A percentile compares a stretch with the other conserved stretches of the same genome.
Conservation (phyloP, 2,113 vertebrate species). For the Mormyrus iriodes region DNA sequence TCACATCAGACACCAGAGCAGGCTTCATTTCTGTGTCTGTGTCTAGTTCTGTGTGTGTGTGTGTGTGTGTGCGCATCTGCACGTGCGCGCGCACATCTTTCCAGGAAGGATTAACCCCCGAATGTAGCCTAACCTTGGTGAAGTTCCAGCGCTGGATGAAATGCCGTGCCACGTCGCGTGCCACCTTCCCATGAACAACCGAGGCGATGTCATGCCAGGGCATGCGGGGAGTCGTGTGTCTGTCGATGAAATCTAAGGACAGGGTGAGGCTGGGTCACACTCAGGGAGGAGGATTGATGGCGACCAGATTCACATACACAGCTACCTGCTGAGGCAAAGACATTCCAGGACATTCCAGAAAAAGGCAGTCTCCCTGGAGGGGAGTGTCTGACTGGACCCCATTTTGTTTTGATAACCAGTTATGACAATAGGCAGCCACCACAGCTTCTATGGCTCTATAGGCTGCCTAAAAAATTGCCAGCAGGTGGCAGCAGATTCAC, state of each 20-base stretch:
- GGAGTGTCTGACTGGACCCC: background rate
- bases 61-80: too few species aligned
- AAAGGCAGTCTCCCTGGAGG: background rate
- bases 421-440: background rate
- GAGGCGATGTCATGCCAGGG: constrained; percentile 94
- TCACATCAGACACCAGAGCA: background rate
- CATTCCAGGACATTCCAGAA: background rate
- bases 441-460: background rate
- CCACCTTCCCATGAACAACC: constrained; percentile 80
- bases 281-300: background rate
- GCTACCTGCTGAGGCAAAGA: background rate
- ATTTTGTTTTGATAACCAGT: background rate
- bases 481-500: background rate
- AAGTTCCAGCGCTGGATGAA: constrained; percentile 99
- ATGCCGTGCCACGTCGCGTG: constrained; percentile 83
- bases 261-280: background rate
- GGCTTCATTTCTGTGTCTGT: background rate
- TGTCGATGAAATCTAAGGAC: constrained; percentile 85
- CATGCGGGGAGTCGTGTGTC: constrained; percentile 87
- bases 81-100: background rate
- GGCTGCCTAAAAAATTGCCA: background rate
- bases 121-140: constrained; percentile 70
- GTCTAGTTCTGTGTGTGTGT: background rate
- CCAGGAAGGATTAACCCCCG: background rate
- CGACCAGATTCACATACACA: background rate